Percentiles rank a stretch among this genome's conserved stretches.
These are phyloP conservation scores for Nezara viridula DNA, from an alignment of 2,888 invertebrate species.

Conservation along the genomic window DNA sequence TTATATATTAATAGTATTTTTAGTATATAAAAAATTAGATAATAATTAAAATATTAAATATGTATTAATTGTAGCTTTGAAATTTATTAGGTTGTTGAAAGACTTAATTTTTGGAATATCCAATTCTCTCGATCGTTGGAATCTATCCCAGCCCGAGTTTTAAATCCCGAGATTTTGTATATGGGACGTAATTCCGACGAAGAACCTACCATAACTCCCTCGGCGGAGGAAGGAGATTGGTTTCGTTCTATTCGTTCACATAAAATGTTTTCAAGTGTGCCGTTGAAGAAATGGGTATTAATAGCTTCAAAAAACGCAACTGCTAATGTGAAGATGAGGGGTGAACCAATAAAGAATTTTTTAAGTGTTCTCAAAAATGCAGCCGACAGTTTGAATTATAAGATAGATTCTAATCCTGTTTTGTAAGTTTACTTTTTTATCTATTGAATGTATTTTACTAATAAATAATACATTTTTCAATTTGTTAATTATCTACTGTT, in stretches of 20 bases:
- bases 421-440: too few species aligned
- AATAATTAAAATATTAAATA: too few species aligned
- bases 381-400: neutral
- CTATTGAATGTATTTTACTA: too few species aligned
- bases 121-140: neutral
- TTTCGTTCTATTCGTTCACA: neutral
- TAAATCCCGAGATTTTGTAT: neutral
- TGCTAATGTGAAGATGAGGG: neutral
- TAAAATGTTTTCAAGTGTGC: neutral
- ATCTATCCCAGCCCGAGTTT: neutral
- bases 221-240: conserved; percentile 45
- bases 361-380: neutral
- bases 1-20: neutral
- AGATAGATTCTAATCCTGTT: too few species aligned
- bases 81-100: neutral
- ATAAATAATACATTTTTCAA: too few species aligned
- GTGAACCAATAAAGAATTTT: neutral
- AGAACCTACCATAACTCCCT: too few species aligned
- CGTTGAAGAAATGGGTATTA: neutral
- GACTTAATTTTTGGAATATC: conserved; percentile 19
- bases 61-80: neutral
- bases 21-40: neutral
- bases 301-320: neutral
- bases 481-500: too few species aligned
- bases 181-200: neutral